Percentiles rank a stretch among this genome's conserved stretches.
Evolutionary conservation across 2,113 vertebrate genomes (phyloP).

Genomic region (Odocoileus hemionus): DNA sequence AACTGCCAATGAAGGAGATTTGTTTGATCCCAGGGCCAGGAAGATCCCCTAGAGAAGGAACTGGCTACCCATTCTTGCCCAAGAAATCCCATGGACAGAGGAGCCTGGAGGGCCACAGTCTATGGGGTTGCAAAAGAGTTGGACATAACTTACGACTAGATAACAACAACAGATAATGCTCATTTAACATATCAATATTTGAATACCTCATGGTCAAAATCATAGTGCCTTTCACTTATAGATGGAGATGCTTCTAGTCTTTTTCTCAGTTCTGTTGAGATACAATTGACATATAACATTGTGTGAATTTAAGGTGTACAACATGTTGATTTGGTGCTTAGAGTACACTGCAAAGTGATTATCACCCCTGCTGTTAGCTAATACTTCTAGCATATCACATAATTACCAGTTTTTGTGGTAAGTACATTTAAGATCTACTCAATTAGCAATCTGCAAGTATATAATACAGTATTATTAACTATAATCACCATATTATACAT

Average conservation of each 20-base stretch:
- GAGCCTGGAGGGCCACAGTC: background rate
- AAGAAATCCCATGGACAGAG: background rate
- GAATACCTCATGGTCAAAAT: background rate
- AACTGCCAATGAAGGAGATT: background rate
- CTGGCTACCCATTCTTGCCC: background rate
- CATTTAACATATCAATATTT: background rate
- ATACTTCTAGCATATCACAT: background rate
- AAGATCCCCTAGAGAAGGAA: background rate
- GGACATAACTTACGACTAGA: background rate
- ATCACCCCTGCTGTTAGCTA: background rate
- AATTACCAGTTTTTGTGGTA: background rate
- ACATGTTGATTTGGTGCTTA: background rate
- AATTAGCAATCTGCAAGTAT: background rate
- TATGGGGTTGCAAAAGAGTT: background rate
- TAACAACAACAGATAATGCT: background rate
- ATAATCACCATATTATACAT: background rate
- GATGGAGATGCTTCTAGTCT: background rate
- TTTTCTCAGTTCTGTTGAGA: background rate
- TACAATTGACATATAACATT: background rate
- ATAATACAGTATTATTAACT: background rate
- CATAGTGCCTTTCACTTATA: background rate
- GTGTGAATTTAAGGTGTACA: background rate
- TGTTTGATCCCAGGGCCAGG: accelerated
- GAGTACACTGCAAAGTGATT: background rate
- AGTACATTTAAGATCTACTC: background rate